Evolutionary conservation across 1,140 invertebrate species (phyloP), one percentile per base, ranked within the genome.

Genomic region (Euwallacea fornicatus): DNA sequence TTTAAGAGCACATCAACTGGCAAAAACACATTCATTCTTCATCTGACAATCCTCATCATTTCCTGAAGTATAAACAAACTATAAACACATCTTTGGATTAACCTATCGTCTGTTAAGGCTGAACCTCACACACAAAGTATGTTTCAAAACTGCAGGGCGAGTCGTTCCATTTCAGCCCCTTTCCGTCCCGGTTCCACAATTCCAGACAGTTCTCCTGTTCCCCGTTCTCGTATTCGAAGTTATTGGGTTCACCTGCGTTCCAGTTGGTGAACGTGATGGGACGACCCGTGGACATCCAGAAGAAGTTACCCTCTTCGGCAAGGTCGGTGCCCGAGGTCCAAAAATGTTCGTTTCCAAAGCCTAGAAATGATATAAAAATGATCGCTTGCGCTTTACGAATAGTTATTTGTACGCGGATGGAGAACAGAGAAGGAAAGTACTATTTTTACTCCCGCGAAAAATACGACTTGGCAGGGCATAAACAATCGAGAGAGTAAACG

Each of bases 311-410:
- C 79, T 96, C 93, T 76, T 95, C 93, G 7, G 92, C 94, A 78
- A 94, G 88, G 82, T 96, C 94, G 2, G 93, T 95, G 58, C 94
- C 94, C 13, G 92, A 93, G 33, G 92, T 95, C 94, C 94, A 96
- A 84, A 96, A 96, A 78, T 96, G 94, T 77, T 96, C 94, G 76
- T 93, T 88, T 7, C 93, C 93, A 58, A 93, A 86, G 53, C 93
- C 91, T 92, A 80, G 6, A 84, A 84, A 67, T 47, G 1, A 50
- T 6, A 6, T 10, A 50, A 50, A 50, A 50, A 13, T 50, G 2
- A 50, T 4, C 7, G 46, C 7, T 33, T 33, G 4, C 21, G 21
- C 21, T 33, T 33, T 33, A 33, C 1, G 4, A 33, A 33, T 4
- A 33, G 4, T 4, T 33, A 33, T 33, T 1, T 33, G 1, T 33